These are phyloP conservation scores for Crotalus viridis DNA, from an alignment of 2,113 vertebrate species.

Conservation along the genomic window DNA sequence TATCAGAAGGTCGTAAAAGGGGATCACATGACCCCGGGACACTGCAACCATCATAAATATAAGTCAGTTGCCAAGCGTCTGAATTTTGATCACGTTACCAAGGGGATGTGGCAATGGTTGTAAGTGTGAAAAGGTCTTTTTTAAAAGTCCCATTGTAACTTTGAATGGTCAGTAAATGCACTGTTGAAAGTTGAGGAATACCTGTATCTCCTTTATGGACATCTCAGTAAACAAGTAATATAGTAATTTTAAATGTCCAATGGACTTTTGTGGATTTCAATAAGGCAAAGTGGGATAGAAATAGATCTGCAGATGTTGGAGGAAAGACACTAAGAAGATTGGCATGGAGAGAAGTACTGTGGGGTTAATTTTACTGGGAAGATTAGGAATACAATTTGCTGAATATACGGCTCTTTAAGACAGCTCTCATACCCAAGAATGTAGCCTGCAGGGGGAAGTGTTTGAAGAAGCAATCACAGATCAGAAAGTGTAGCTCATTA, in stretches of 20 bases:
- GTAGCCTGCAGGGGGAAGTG: conserved; percentile 1
- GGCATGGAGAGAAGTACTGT: neutral
- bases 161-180: neutral
- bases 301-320: neutral
- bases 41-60: neutral
- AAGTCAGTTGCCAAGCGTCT: neutral
- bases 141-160: neutral
- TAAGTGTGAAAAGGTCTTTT: neutral
- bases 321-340: neutral
- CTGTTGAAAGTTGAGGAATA: neutral
- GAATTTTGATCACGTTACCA: neutral
- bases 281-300: neutral
- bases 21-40: neutral
- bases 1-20: neutral
- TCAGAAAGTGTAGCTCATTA: conserved; percentile 50
- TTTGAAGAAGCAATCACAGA: conserved; percentile 39
- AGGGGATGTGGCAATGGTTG: neutral
- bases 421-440: conserved; percentile 28
- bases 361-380: rapidly evolving
- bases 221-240: neutral
- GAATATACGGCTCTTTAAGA: conserved; percentile 9
- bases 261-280: neutral
- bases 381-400: rapidly evolving
- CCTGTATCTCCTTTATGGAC: neutral
- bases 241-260: neutral